Evolutionary conservation across 2,797 vertebrate genomes (phyloP).

Genomic region (Sebastes nivosus): DNA sequence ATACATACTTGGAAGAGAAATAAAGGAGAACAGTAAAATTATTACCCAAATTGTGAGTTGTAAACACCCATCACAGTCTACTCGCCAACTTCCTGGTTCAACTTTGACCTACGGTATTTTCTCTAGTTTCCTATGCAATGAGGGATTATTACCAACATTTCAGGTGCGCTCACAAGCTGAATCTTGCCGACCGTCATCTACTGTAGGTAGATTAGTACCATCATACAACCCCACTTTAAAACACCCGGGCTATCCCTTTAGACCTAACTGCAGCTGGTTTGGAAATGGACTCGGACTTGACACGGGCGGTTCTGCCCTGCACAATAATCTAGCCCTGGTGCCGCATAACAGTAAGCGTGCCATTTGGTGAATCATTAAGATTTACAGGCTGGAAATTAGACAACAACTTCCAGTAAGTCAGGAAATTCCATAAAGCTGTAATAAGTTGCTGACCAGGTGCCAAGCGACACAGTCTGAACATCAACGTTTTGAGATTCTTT

Average conservation of each 20-base stretch:
- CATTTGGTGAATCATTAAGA: conserved; percentile 23
- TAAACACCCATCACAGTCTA: background rate
- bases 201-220: too few relatives aligned
- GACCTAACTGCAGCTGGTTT: background rate
- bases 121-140: background rate
- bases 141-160: background rate
- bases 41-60: background rate
- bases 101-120: background rate
- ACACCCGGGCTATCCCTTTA: background rate
- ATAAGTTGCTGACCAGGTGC: conserved; percentile 19
- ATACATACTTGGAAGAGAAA: background rate
- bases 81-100: background rate
- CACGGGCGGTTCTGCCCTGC: background rate
- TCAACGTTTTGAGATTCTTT: background rate
- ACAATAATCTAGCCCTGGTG: background rate
- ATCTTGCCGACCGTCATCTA: too few relatives aligned
- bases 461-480: conserved; percentile 6
- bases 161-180: background rate
- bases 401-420: conserved; percentile 36
- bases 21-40: background rate
- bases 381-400: conserved; percentile 50
- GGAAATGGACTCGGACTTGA: background rate
- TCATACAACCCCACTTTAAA: background rate
- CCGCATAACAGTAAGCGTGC: background rate
- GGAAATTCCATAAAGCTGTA: conserved; percentile 43